These are phyloP conservation scores for Cephalopterus ornatus DNA, from an alignment of 2,113 vertebrate genomes.

Conservation along the genomic window DNA sequence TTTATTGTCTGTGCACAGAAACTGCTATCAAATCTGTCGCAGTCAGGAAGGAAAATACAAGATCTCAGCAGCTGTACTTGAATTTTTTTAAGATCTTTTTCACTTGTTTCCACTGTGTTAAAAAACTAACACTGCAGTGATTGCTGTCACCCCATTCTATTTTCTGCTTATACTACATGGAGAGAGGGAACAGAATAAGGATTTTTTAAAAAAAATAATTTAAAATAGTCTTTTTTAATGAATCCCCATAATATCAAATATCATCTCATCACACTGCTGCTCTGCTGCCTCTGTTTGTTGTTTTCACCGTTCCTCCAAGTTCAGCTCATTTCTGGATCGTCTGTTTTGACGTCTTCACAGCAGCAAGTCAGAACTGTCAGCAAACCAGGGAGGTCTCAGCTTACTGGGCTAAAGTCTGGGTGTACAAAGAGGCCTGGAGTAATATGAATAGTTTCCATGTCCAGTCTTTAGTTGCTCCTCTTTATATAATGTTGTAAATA, in stretches of 20 bases:
- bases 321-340: rapidly evolving
- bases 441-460: not conserved
- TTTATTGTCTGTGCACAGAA: not conserved
- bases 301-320: not conserved
- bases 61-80: not conserved
- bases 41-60: not conserved
- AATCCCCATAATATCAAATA: rapidly evolving
- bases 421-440: not conserved
- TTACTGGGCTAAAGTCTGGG: not conserved
- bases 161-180: not conserved
- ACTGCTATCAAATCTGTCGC: not conserved
- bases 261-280: not conserved
- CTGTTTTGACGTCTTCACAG: not conserved
- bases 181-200: not conserved
- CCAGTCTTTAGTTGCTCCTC: not conserved
- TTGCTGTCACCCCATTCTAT: not conserved
- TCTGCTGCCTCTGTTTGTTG: not conserved
- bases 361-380: not conserved
- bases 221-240: not conserved
- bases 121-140: not conserved
- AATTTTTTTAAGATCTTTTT: not conserved
- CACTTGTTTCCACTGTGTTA: not conserved
- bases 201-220: not conserved
- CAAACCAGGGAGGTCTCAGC: not conserved
- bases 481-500: not conserved